phyloP scores from a whole-genome alignment of 2,888 invertebrate genomes.

The Cephus rjabovi region DNA sequence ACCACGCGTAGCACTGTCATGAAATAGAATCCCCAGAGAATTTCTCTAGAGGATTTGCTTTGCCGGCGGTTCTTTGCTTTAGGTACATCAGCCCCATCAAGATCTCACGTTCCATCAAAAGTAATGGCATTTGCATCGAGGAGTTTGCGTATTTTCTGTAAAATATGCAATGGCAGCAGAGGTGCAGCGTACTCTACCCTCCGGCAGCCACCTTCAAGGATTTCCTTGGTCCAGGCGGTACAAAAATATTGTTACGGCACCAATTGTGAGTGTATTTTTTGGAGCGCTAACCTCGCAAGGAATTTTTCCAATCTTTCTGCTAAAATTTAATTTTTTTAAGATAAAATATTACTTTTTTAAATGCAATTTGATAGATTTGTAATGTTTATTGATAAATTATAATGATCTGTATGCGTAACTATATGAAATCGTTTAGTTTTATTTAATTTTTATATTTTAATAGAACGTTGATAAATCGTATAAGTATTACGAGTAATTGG shows the following conservation, averaged over 20 bases:
- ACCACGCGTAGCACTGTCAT: background rate
- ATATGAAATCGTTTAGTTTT: too few species aligned
- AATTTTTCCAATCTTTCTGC: too few species aligned
- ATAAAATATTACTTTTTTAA: too few species aligned
- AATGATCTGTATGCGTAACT: too few species aligned
- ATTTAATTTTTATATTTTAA: too few species aligned
- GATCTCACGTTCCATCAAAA: background rate
- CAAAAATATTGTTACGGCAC: slow-evolving; percentile 45
- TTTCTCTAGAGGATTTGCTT: background rate
- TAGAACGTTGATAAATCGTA: too few species aligned
- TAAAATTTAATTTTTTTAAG: too few species aligned
- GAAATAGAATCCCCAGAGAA: background rate
- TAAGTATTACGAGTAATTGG: too few species aligned
- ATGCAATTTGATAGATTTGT: too few species aligned
- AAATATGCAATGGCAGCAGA: slow-evolving; percentile 47
- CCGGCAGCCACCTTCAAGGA: slow-evolving; percentile 36
- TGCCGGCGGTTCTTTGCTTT: too few species aligned
- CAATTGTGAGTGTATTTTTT: slow-evolving; percentile 41
- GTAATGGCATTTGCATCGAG: slow-evolving; percentile 52
- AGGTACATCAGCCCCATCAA: too few species aligned
- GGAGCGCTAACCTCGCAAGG: slow-evolving; percentile 39
- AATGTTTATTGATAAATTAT: too few species aligned
- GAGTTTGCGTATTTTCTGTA: slow-evolving; percentile 48
- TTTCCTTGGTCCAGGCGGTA: slow-evolving; percentile 35
- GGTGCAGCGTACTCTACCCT: slow-evolving; percentile 38